Percentiles rank a stretch among this genome's conserved stretches.
These are phyloP conservation scores for Aptenodytes forsteri DNA, from an alignment of 2,113 vertebrate genomes.

Conservation along the genomic window DNA sequence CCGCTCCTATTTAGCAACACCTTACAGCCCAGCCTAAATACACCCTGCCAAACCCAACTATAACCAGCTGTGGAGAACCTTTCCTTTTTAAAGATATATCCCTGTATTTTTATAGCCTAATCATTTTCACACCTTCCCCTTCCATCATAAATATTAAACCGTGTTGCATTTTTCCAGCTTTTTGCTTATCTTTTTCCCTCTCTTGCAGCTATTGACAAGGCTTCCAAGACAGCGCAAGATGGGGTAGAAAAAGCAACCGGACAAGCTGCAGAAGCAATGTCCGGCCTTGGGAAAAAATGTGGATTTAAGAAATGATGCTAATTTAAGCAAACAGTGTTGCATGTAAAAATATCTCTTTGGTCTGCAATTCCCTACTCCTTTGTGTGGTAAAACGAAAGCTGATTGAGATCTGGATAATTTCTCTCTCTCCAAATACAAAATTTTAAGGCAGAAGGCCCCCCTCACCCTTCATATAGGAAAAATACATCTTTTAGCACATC, in stretches of 20 bases:
- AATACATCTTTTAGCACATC: background rate
- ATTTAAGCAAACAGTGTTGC: background rate
- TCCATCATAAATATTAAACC: background rate
- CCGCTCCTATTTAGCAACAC: background rate
- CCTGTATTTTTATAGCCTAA: background rate
- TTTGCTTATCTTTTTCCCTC: background rate
- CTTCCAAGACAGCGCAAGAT: slow-evolving; percentile 43
- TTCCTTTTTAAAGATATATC: background rate
- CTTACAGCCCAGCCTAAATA: background rate
- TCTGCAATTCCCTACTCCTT: background rate
- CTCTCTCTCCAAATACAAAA: background rate
- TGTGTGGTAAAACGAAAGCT: background rate
- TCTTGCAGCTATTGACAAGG: slow-evolving; percentile 59
- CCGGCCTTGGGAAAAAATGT: slow-evolving; percentile 57
- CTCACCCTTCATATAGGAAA: background rate
- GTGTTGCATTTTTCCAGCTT: background rate
- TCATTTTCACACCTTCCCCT: background rate
- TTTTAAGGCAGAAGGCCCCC: background rate
- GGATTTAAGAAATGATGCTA: slow-evolving; percentile 56
- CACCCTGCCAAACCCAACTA: background rate
- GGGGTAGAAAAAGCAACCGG: slow-evolving; percentile 40
- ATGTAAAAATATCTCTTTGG: background rate
- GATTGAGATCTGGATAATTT: background rate
- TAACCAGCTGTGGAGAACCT: background rate
- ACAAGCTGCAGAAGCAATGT: slow-evolving; percentile 47